Conservation (phyloP, 2,888 invertebrate genomes). For the Uloborus plumipes region DNA sequence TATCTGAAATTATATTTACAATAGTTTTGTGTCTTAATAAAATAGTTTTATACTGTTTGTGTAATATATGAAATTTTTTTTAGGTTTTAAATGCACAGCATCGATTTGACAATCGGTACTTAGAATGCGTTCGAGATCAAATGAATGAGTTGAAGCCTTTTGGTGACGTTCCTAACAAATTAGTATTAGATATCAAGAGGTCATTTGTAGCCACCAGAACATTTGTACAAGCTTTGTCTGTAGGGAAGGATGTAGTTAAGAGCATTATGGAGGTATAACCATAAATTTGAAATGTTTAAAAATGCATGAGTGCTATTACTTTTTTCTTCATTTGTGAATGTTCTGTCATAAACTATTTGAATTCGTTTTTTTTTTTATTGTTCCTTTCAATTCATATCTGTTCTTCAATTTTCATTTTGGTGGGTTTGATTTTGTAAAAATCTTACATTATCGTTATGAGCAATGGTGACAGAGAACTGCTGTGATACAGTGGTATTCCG, state of each 20-base stretch:
- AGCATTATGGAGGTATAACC: slow-evolving; percentile 67
- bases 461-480: too few relatives aligned
- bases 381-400: too few relatives aligned
- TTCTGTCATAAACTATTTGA: too few relatives aligned
- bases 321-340: neutral
- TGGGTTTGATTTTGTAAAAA: too few relatives aligned
- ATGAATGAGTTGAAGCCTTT: slow-evolving; percentile 96
- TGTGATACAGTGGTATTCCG: too few relatives aligned
- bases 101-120: slow-evolving; percentile 86
- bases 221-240: slow-evolving; percentile 88
- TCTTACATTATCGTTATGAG: too few relatives aligned
- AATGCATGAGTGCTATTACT: neutral
- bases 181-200: slow-evolving; percentile 88
- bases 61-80: slow-evolving; percentile 3
- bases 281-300: neutral
- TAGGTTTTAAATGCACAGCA: slow-evolving; percentile 91
- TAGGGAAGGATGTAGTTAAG: slow-evolving; percentile 83
- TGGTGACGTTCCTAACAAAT: slow-evolving; percentile 92
- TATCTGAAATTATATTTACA: too few relatives aligned
- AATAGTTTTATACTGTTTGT: neutral
- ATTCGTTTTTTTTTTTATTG: too few relatives aligned
- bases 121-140: slow-evolving; percentile 89
- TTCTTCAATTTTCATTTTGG: too few relatives aligned
- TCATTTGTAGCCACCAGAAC: slow-evolving; percentile 96
- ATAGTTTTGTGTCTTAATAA: slow-evolving; percentile 7